phyloP scores from a whole-genome alignment of 2,113 vertebrate genomes.

The Ploceus nigricollis region DNA sequence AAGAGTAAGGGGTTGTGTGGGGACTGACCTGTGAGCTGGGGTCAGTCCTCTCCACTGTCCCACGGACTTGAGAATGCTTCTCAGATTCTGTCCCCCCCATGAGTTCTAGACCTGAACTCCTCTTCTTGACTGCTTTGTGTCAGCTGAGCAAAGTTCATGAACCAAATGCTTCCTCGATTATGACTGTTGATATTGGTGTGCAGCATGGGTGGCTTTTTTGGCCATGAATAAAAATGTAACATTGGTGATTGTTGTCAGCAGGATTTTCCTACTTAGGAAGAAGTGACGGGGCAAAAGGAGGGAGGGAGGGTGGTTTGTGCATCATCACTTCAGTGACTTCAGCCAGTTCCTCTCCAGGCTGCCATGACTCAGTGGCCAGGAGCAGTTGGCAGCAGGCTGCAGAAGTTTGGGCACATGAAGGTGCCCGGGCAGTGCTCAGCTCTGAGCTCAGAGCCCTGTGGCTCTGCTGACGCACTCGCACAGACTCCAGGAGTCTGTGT shows the following conservation, averaged over 20 bases:
- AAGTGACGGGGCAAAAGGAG: background rate
- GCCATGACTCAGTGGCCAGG: background rate
- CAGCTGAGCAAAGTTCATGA: background rate
- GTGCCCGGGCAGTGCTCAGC: background rate
- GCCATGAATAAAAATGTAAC: fast-evolving
- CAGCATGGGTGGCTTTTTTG: background rate
- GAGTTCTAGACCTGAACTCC: background rate
- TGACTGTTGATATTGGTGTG: background rate
- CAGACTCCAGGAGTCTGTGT: background rate
- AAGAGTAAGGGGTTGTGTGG: background rate
- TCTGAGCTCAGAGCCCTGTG: background rate
- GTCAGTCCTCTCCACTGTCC: background rate
- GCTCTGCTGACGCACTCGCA: background rate
- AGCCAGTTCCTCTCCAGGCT: fast-evolving
- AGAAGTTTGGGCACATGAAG: background rate
- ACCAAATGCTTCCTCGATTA: background rate
- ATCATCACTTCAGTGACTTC: fast-evolving
- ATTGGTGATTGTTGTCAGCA: background rate
- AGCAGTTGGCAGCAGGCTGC: background rate
- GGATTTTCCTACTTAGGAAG: background rate
- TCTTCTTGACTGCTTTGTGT: background rate
- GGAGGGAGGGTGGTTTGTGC: background rate
- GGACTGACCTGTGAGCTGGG: background rate
- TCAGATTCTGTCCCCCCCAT: fast-evolving
- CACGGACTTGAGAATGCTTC: background rate